Percentiles rank a stretch among this genome's conserved stretches.
These are phyloP conservation scores for Hybos culiciformis DNA, from an alignment of 2,888 invertebrate genomes.

Conservation along the genomic window DNA sequence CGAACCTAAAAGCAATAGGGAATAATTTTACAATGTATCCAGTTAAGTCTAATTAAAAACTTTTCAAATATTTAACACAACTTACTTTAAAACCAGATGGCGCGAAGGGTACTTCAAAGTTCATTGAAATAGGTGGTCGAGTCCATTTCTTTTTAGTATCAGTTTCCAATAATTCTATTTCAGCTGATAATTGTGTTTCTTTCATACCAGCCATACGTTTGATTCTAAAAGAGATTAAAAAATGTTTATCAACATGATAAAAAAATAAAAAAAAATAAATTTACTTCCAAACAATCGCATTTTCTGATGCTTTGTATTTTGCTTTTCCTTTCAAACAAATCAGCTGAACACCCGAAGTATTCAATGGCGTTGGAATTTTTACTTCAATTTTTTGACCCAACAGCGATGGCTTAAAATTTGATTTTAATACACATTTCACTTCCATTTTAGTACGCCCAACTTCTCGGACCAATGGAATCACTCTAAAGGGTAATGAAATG, in stretches of 20 bases:
- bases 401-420: slow-evolving; percentile 96
- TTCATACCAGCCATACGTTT: slow-evolving; percentile 97
- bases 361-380: slow-evolving; percentile 95
- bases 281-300: slow-evolving; percentile 93
- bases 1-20: slow-evolving; percentile 49
- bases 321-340: slow-evolving; percentile 99
- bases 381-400: slow-evolving; percentile 99
- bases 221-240: slow-evolving; percentile 40
- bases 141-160: slow-evolving; percentile 99
- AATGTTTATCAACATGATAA: slow-evolving; percentile 1
- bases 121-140: slow-evolving; percentile 98
- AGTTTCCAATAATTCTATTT: slow-evolving; percentile 95
- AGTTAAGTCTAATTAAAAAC: neutral
- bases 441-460: slow-evolving; percentile 99
- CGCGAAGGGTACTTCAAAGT: slow-evolving; percentile 99
- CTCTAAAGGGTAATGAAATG: slow-evolving; percentile 97
- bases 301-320: slow-evolving; percentile 99
- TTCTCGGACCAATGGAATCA: slow-evolving; percentile 95
- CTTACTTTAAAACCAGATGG: slow-evolving; percentile 91
- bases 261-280: slow-evolving; percentile 26
- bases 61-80: neutral
- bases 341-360: slow-evolving; percentile 96
- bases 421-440: slow-evolving; percentile 97
- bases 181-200: slow-evolving; percentile 97
- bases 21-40: neutral